Evolutionary conservation across 2,113 vertebrate species (phyloP).

Genomic region (human (Homo sapiens)): GRCh38 chr1:163726001-163726500

Average conservation of each 20-base stretch:
- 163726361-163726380: neutral
- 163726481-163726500: neutral
- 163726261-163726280: neutral
- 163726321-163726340: neutral
- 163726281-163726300: neutral
- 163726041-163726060: neutral
- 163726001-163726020: neutral
- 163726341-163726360: neutral
- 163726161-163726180: neutral
- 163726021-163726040: neutral
- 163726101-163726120: neutral
- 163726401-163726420: neutral
- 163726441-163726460: neutral
- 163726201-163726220: neutral
- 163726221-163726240: neutral
- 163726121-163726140: neutral
- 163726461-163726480: neutral
- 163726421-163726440: neutral
- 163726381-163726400: neutral
- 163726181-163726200: neutral
- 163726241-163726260: neutral
- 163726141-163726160: neutral
- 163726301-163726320: neutral
- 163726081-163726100: neutral
- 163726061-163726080: neutral